These are phyloP conservation scores for Panzeria rudis DNA, from an alignment of 2,888 invertebrate genomes.

Conservation along the genomic window DNA sequence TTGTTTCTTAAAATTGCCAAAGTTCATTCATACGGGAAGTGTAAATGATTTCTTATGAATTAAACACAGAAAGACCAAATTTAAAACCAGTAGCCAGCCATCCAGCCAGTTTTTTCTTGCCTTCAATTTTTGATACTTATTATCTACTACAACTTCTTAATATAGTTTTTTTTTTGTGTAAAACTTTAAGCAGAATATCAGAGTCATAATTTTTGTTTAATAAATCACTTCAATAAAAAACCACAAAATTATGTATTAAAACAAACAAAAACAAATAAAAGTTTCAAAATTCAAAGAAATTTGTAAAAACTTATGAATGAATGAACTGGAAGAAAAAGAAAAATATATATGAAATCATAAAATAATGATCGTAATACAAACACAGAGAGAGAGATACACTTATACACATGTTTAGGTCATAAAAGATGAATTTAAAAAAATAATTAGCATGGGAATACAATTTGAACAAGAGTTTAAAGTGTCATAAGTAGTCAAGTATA, in stretches of 20 bases:
- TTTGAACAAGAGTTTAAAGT: slow-evolving; percentile 68
- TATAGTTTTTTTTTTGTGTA: neutral
- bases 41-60: slow-evolving; percentile 72
- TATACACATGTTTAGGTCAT: slow-evolving; percentile 61
- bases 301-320: slow-evolving; percentile 71
- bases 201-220: slow-evolving; percentile 61
- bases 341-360: slow-evolving; percentile 7
- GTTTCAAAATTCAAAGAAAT: slow-evolving; percentile 69
- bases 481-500: slow-evolving; percentile 51
- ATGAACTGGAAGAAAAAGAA: slow-evolving; percentile 51
- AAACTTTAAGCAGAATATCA: slow-evolving; percentile 43
- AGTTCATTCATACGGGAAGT: slow-evolving; percentile 73
- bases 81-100: slow-evolving; percentile 64
- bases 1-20: slow-evolving; percentile 25
- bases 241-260: slow-evolving; percentile 34
- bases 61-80: slow-evolving; percentile 53
- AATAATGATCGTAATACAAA: slow-evolving; percentile 35
- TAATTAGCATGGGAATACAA: slow-evolving; percentile 71
- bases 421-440: slow-evolving; percentile 59
- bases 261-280: slow-evolving; percentile 34
- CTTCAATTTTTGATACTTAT: slow-evolving; percentile 23
- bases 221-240: slow-evolving; percentile 69
- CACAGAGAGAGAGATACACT: neutral
- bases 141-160: slow-evolving; percentile 12
- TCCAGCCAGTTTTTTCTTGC: slow-evolving; percentile 14